Percentiles rank a stretch among this genome's conserved stretches.
phyloP scores from a whole-genome alignment of 1,140 invertebrate genomes.

The Macrosteles quadrilineatus region DNA sequence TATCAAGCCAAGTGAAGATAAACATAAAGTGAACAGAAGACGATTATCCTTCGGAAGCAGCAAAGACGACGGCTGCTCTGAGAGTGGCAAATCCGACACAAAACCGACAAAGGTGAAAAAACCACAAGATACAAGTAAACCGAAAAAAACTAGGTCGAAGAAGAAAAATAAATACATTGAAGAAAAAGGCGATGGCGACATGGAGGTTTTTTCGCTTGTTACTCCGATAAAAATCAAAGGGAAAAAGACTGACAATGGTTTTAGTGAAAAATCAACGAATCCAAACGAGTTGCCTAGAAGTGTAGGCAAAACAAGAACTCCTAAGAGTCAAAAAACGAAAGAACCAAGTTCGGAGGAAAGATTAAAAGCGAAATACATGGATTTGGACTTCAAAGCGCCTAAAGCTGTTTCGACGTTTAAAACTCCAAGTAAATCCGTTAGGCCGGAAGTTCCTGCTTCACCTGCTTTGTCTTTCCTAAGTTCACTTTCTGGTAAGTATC shows the following conservation, averaged over 20 bases:
- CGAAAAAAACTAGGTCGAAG: neutral
- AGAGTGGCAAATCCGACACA: conserved; percentile 18
- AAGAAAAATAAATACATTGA: neutral
- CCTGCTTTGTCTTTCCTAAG: conserved; percentile 28
- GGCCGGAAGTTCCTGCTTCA: neutral
- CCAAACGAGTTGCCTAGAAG: neutral
- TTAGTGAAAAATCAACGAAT: neutral
- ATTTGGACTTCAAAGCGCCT: neutral
- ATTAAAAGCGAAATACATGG: neutral
- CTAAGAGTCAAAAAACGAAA: neutral
- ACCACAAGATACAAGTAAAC: conserved; percentile 5
- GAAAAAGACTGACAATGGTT: neutral
- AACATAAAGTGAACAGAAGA: neutral
- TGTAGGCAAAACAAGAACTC: conserved; percentile 15
- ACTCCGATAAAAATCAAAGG: conserved; percentile 6
- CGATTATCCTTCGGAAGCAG: conserved; percentile 1
- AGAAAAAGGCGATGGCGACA: neutral
- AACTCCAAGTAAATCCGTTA: neutral
- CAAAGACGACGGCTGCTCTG: conserved; percentile 7
- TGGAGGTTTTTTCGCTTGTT: neutral
- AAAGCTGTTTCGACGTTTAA: neutral
- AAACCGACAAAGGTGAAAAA: conserved; percentile 14
- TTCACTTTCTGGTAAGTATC: conserved; percentile 32
- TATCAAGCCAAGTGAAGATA: neutral
- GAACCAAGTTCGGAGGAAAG: neutral